Percentiles rank a stretch among this genome's conserved stretches.
These are phyloP conservation scores for Cyrtorhinus lividipennis DNA, from an alignment of 1,140 invertebrate genomes.

Conservation along the genomic window DNA sequence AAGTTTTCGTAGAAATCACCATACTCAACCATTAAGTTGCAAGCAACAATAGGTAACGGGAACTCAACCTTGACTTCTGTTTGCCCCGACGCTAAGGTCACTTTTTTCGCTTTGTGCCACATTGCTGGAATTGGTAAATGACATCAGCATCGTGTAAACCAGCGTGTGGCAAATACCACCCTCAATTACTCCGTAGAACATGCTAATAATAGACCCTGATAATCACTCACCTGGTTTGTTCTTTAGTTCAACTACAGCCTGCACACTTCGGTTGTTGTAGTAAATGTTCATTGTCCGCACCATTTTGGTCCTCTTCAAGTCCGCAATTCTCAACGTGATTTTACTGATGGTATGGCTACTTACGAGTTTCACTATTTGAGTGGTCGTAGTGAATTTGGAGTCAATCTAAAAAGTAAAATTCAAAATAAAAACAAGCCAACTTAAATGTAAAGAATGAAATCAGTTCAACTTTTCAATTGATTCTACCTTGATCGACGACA, in stretches of 20 bases:
- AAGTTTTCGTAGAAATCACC: constrained; percentile 92
- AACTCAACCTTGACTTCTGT: constrained; percentile 94
- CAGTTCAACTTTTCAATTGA: background rate
- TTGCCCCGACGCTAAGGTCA: constrained; percentile 75
- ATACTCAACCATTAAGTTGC: constrained; percentile 98
- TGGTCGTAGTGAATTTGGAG: constrained; percentile 94
- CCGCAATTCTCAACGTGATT: constrained; percentile 81
- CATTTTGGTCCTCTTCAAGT: constrained; percentile 95
- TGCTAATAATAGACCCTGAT: constrained; percentile 19
- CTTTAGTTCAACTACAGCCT: constrained; percentile 92
- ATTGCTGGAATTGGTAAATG: constrained; percentile 42
- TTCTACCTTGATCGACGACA: constrained; percentile 73
- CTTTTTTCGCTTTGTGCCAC: constrained; percentile 93
- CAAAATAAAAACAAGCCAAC: constrained; percentile 13
- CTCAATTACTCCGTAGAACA: constrained; percentile 10
- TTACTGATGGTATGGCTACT: constrained; percentile 90
- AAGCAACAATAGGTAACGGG: constrained; percentile 88
- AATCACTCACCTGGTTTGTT: constrained; percentile 71
- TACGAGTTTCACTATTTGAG: constrained; percentile 91
- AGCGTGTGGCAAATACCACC: too few relatives aligned
- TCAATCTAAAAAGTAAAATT: constrained; percentile 58
- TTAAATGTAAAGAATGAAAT: background rate
- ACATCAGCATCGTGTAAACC: too few relatives aligned
- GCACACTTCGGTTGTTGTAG: constrained; percentile 91
- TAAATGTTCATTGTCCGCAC: constrained; percentile 90